Percentiles rank a stretch among this genome's conserved stretches.
Evolutionary conservation across 2,888 invertebrate species (phyloP).

Genomic region (Tortrix viridana): DNA sequence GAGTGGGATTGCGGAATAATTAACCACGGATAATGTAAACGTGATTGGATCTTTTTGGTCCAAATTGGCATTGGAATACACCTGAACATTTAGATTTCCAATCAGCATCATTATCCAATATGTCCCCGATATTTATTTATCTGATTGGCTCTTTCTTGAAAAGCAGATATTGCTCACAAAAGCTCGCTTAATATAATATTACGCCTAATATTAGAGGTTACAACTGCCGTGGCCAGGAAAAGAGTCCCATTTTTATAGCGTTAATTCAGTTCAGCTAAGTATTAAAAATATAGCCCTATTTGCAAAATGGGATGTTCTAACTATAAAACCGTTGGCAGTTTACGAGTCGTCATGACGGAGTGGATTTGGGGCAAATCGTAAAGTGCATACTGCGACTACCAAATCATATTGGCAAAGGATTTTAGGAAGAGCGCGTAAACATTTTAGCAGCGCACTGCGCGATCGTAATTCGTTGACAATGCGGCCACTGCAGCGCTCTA

Average conservation of each 20-base stretch:
- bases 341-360: not conserved
- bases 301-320: not conserved
- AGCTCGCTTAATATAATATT: too few species aligned
- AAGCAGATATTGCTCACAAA: too few species aligned
- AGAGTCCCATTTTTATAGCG: too few species aligned
- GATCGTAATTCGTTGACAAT: constrained; percentile 27
- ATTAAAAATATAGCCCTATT: too few species aligned
- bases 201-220: too few species aligned
- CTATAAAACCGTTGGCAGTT: constrained; percentile 1
- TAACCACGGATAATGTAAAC: constrained; percentile 42
- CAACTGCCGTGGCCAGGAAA: too few species aligned
- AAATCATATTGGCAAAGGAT: constrained; percentile 35
- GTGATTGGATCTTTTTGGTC: not conserved
- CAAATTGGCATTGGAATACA: not conserved
- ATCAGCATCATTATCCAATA: too few species aligned
- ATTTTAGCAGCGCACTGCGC: constrained; percentile 34
- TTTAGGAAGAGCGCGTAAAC: constrained; percentile 35
- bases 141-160: too few species aligned
- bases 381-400: constrained; percentile 19
- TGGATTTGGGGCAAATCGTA: constrained; percentile 8
- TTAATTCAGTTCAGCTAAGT: too few species aligned
- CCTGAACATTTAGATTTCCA: not conserved
- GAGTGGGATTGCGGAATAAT: constrained; percentile 57
- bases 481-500: constrained; percentile 30
- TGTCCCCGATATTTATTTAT: too few species aligned